phyloP scores from a whole-genome alignment of 2,113 vertebrate genomes.

The Guaruba guarouba region DNA sequence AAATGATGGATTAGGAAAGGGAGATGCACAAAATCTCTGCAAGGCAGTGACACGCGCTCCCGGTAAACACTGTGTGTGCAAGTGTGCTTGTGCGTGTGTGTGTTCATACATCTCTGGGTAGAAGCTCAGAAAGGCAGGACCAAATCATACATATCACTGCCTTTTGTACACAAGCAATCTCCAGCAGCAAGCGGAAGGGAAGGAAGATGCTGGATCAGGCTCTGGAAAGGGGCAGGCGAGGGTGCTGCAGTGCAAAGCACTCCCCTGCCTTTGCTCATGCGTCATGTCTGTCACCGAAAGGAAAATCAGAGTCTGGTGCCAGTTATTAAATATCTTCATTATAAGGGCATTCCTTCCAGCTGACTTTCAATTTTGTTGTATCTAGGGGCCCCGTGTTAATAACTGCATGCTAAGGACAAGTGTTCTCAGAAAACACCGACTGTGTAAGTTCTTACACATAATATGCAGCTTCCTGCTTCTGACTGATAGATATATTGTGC shows the following conservation, averaged over 20 bases:
- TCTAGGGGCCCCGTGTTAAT: conserved; percentile 25
- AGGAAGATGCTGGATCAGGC: background rate
- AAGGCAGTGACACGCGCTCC: fast-evolving
- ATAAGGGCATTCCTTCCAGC: conserved; percentile 33
- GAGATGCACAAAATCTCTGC: background rate
- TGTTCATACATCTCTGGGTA: fast-evolving
- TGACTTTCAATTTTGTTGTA: conserved; percentile 21
- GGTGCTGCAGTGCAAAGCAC: background rate
- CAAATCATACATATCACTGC: background rate
- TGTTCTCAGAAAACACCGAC: background rate
- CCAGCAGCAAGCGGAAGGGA: background rate
- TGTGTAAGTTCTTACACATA: background rate
- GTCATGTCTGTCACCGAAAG: background rate
- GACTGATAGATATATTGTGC: conserved; percentile 39
- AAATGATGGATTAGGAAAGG: background rate
- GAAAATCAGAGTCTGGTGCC: background rate
- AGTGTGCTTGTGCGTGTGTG: background rate
- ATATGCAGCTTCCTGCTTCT: background rate
- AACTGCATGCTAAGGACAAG: background rate
- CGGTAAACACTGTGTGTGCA: fast-evolving
- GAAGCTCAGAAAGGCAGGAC: background rate
- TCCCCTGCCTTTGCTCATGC: background rate
- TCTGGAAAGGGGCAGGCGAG: background rate
- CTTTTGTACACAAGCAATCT: background rate
- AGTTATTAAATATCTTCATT: conserved; percentile 42